Conservation (phyloP, 2,888 invertebrate species). For the Macrostomum cliftonense region DNA sequence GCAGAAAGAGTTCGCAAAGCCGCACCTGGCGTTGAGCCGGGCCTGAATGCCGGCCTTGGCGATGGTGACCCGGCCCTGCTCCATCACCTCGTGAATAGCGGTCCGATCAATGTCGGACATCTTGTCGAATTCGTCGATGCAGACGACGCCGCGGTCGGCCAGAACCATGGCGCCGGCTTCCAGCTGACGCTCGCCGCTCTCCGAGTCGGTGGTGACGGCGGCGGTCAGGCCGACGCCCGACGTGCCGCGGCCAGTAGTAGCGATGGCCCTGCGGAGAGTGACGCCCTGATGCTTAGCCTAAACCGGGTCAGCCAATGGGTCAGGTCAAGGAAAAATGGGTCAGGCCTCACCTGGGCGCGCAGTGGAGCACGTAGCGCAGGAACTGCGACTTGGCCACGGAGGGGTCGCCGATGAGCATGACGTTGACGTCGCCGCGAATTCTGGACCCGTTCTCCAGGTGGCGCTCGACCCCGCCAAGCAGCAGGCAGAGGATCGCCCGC, state of each 20-base stretch:
- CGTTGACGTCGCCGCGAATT: conserved; percentile 54
- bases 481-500: conserved; percentile 74
- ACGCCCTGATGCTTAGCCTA: too few relatives aligned
- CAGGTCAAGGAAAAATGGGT: too few relatives aligned
- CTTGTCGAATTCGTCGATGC: conserved; percentile 84
- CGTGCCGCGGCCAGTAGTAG: conserved; percentile 90
- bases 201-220: conserved; percentile 84
- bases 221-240: conserved; percentile 96
- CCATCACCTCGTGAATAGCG: conserved; percentile 98
- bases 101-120: conserved; percentile 98
- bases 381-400: conserved; percentile 90
- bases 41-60: conserved; percentile 96
- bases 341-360: conserved; percentile 49
- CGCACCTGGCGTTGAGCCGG: conserved; percentile 58
- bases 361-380: conserved; percentile 64
- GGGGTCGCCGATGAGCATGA: conserved; percentile 87
- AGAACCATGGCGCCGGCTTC: conserved; percentile 99
- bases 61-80: conserved; percentile 83
- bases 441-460: conserved; percentile 46
- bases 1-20: background rate
- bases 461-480: conserved; percentile 88
- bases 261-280: conserved; percentile 51
- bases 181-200: conserved; percentile 54
- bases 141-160: conserved; percentile 90
- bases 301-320: too few relatives aligned